A percentile compares a stretch with the other conserved stretches of the same genome.
Evolutionary conservation across 2,797 vertebrate species (phyloP).

Genomic region (Gymnodraco acuticeps): DNA sequence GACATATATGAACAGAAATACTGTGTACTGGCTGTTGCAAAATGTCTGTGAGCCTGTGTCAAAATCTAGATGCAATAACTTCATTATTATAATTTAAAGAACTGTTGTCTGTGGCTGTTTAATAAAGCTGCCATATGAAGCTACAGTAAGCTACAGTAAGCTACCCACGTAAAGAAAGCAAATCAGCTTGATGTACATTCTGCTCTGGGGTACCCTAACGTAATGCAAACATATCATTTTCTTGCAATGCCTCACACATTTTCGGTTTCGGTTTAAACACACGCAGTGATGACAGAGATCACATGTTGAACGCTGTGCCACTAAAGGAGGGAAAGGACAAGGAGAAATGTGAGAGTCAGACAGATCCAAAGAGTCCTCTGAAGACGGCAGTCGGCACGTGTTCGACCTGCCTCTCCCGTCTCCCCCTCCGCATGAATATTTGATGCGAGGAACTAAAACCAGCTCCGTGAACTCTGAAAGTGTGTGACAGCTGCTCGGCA

Average conservation of each 20-base stretch:
- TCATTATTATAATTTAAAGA: not conserved
- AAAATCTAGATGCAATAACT: not conserved
- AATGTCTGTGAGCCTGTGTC: no score
- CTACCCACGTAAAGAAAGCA: no score
- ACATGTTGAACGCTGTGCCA: not conserved
- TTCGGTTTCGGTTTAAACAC: no score
- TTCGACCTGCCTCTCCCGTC: slow-evolving; percentile 80
- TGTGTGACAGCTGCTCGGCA: slow-evolving; percentile 89
- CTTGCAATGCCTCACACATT: no score
- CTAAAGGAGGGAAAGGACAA: slow-evolving; percentile 26
- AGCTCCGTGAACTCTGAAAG: slow-evolving; percentile 87
- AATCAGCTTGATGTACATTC: not conserved
- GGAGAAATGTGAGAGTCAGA: slow-evolving; percentile 69
- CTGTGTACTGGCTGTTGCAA: not conserved
- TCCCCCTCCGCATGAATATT: slow-evolving; percentile 91
- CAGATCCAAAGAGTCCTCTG: slow-evolving; percentile 48
- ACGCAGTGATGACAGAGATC: not conserved
- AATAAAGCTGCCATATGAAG: slow-evolving; percentile 1
- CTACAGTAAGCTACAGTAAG: slow-evolving; percentile 5
- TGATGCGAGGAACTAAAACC: slow-evolving; percentile 92
- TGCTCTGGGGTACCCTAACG: no score
- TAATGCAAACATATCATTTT: no score
- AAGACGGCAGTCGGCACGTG: slow-evolving; percentile 85
- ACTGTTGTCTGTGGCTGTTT: not conserved
- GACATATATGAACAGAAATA: not conserved